A percentile compares a stretch with the other conserved stretches of the same genome.
These are phyloP conservation scores for Protobothrops mucrosquamatus DNA, from an alignment of 2,113 vertebrate genomes.

Conservation along the genomic window DNA sequence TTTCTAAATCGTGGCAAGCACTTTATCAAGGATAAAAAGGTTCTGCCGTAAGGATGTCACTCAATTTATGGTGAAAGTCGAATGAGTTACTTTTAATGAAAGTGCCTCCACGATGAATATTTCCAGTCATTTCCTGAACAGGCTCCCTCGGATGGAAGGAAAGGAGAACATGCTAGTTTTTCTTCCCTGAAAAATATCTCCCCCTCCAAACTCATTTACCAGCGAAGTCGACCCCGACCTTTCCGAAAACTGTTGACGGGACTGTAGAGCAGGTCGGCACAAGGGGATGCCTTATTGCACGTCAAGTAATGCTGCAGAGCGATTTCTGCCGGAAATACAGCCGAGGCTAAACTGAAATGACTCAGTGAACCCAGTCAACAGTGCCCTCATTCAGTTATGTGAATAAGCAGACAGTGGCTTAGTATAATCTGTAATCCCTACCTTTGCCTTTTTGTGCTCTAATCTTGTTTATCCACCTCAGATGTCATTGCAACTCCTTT, in stretches of 20 bases:
- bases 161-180: slow-evolving; percentile 76
- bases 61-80: slow-evolving; percentile 87
- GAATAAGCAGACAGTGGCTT: neutral
- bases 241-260: slow-evolving; percentile 58
- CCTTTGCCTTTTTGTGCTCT: neutral
- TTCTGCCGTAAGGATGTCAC: slow-evolving; percentile 80
- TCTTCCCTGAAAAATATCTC: slow-evolving; percentile 61
- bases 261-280: neutral
- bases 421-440: neutral
- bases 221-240: slow-evolving; percentile 71
- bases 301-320: neutral
- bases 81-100: slow-evolving; percentile 87
- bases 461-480: neutral
- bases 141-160: slow-evolving; percentile 77
- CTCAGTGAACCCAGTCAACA: neutral
- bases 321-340: neutral
- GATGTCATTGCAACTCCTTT: neutral
- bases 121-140: slow-evolving; percentile 81
- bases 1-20: slow-evolving; percentile 73
- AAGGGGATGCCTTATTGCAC: neutral
- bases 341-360: neutral
- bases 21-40: slow-evolving; percentile 84
- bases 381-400: neutral
- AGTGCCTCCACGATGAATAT: slow-evolving; percentile 85
- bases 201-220: slow-evolving; percentile 10